Percentiles rank a stretch among this genome's conserved stretches.
These are phyloP conservation scores for Drosophila ezoana DNA, from an alignment of 2,888 invertebrate genomes.

Conservation along the genomic window DNA sequence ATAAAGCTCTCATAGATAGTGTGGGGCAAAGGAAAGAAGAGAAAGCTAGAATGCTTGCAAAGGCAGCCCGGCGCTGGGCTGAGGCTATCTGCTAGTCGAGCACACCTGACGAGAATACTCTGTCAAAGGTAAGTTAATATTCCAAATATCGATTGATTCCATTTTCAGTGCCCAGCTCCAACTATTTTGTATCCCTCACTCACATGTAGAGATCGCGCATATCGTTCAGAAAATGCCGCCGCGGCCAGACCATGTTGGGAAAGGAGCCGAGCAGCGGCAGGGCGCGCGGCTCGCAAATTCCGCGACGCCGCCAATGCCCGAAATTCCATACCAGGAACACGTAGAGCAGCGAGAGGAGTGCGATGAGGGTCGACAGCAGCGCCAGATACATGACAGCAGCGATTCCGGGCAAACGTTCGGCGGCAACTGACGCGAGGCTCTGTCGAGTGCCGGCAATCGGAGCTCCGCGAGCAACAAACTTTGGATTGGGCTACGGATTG, in stretches of 20 bases:
- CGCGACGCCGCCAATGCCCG: constrained; percentile 84
- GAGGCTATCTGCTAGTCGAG: no score
- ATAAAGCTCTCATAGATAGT: no score
- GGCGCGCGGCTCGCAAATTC: constrained; percentile 82
- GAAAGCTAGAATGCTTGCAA: no score
- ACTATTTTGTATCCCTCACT: constrained; percentile 6
- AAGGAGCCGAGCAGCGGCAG: constrained; percentile 83
- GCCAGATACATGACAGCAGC: constrained; percentile 39
- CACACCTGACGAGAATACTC: no score
- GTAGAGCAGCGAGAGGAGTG: constrained; percentile 52
- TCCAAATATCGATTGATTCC: no score
- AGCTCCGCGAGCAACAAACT: neutral
- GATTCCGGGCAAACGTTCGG: constrained; percentile 5
- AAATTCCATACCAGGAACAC: constrained; percentile 81
- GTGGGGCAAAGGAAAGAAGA: no score
- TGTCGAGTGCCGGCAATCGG: constrained; percentile 23
- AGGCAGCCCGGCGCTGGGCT: no score
- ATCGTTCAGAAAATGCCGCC: constrained; percentile 83
- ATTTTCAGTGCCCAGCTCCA: no score
- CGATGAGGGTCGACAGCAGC: constrained; percentile 26
- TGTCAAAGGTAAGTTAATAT: no score
- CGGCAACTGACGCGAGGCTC: constrained; percentile 26
- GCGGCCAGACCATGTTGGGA: constrained; percentile 74
- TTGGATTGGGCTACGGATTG: neutral
- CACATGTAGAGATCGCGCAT: constrained; percentile 85